A percentile compares a stretch with the other conserved stretches of the same genome.
phyloP scores from a whole-genome alignment of 2,888 invertebrate species.

The Asteroscopus sphinx region DNA sequence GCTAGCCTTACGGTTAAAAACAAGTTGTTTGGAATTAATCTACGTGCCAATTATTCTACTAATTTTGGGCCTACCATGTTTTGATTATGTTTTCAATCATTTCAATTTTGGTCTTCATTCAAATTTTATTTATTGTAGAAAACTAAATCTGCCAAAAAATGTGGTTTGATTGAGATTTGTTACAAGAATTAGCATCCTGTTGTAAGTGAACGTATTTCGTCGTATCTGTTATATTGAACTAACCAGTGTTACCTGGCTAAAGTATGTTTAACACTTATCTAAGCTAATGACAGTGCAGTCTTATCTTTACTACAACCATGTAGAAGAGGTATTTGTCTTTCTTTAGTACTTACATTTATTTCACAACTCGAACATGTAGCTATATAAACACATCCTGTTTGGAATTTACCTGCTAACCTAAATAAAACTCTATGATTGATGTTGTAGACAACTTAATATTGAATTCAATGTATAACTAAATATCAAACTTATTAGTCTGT shows the following conservation, averaged over 20 bases:
- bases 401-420: not conserved
- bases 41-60: too few relatives aligned
- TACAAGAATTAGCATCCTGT: too few relatives aligned
- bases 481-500: not conserved
- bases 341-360: constrained; percentile 9
- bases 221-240: constrained; percentile 1
- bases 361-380: not conserved
- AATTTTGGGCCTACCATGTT: too few relatives aligned
- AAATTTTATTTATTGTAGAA: too few relatives aligned
- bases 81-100: too few relatives aligned
- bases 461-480: not conserved
- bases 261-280: constrained; percentile 30
- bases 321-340: not conserved
- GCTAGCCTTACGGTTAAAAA: not conserved
- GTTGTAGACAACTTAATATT: too few relatives aligned
- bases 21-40: constrained; percentile 6
- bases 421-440: too few relatives aligned
- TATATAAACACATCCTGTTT: constrained; percentile 3
- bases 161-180: too few relatives aligned
- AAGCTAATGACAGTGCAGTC: constrained; percentile 29
- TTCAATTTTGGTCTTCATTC: too few relatives aligned
- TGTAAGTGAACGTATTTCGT: constrained; percentile 8
- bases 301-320: constrained; percentile 30
- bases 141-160: too few relatives aligned
- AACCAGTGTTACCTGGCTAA: constrained; percentile 12